Percentiles rank a stretch among this genome's conserved stretches.
phyloP scores from a whole-genome alignment of 2,888 invertebrate genomes.

The Troilus luridus region DNA sequence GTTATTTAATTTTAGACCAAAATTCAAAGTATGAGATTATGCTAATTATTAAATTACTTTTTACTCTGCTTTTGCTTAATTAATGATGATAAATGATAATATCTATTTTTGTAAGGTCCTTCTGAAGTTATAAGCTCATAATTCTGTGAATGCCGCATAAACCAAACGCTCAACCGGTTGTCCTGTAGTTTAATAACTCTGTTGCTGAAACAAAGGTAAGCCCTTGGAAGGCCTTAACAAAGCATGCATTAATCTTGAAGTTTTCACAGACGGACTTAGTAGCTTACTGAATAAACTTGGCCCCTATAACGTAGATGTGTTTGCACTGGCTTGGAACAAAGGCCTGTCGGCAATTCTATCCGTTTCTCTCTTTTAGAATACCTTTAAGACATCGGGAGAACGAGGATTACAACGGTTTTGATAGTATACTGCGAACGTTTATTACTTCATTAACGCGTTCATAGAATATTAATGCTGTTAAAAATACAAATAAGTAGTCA shows the following conservation, averaged over 20 bases:
- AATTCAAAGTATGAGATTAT: too few relatives aligned
- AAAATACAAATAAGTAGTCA: too few relatives aligned
- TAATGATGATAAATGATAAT: too few relatives aligned
- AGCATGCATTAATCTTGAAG: background rate
- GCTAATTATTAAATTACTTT: too few relatives aligned
- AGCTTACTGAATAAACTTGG: conserved; percentile 7
- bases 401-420: background rate
- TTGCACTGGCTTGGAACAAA: background rate
- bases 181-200: background rate
- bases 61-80: too few relatives aligned
- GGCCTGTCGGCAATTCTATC: conserved; percentile 8
- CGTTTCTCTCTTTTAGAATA: background rate
- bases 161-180: background rate
- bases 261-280: conserved; percentile 8
- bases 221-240: background rate
- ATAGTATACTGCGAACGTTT: background rate
- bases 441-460: too few relatives aligned
- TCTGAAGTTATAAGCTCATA: too few relatives aligned
- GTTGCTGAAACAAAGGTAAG: background rate
- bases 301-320: background rate
- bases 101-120: too few relatives aligned
- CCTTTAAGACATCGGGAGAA: background rate
- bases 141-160: background rate
- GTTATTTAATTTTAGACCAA: too few relatives aligned
- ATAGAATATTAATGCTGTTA: too few relatives aligned